phyloP scores from a whole-genome alignment of 2,888 invertebrate species.

The Halictus ligatus region DNA sequence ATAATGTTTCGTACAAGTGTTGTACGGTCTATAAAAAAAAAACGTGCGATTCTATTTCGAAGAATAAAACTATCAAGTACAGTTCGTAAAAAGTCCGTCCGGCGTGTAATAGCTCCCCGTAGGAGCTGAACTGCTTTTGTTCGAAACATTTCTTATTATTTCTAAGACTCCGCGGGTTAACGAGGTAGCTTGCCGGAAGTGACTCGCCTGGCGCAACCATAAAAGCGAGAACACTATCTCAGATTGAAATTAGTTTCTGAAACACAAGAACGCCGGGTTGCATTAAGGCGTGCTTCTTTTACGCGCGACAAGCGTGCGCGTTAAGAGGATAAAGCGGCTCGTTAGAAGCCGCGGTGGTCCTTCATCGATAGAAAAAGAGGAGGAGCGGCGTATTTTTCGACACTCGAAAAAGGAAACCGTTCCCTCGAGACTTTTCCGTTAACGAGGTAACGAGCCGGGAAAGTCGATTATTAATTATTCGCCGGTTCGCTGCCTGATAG shows the following conservation, averaged over 20 bases:
- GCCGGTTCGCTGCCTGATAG: constrained; percentile 21
- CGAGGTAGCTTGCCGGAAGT: neutral
- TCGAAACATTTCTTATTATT: neutral
- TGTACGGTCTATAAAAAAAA: neutral
- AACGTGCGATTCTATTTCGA: no score
- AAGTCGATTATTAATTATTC: constrained; percentile 63
- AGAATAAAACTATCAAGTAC: neutral
- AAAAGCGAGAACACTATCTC: neutral
- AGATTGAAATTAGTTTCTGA: constrained; percentile 3
- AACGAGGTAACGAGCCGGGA: constrained; percentile 41
- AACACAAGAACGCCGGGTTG: neutral
- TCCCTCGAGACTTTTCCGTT: constrained; percentile 50
- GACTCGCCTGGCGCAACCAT: neutral
- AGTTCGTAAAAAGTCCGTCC: neutral
- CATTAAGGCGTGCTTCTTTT: neutral
- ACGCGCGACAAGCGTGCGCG: neutral
- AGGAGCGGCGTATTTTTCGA: constrained; percentile 21
- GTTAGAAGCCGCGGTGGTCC: neutral
- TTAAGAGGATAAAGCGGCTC: neutral
- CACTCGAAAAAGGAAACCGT: constrained; percentile 17
- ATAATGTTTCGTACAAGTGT: neutral
- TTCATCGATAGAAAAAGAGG: constrained; percentile 14
- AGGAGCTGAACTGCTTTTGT: neutral
- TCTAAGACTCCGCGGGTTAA: neutral
- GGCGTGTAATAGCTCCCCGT: neutral